A percentile compares a stretch with the other conserved stretches of the same genome.
Evolutionary conservation across 2,888 invertebrate species (phyloP).

Genomic region (Lasius platythorax): DNA sequence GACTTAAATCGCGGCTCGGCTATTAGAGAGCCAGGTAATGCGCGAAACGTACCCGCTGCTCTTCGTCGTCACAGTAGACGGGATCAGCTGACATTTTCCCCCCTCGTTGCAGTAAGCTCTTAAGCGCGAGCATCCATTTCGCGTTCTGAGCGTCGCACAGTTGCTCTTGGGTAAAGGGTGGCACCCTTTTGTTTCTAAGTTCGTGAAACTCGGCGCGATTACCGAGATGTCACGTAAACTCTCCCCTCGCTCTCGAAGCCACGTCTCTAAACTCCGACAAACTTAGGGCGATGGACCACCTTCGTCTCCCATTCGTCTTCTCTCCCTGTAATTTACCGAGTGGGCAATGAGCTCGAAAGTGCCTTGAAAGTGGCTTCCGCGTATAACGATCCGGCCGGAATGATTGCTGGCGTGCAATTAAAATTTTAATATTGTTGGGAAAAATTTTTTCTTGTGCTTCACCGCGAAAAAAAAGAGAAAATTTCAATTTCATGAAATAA

Average conservation of each 20-base stretch:
- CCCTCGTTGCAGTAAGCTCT: constrained; percentile 47
- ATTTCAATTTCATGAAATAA: neutral
- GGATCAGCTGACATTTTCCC: constrained; percentile 52
- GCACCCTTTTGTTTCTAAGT: constrained; percentile 71
- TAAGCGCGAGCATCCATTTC: constrained; percentile 59
- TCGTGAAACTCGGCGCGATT: constrained; percentile 77
- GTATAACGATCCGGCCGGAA: constrained; percentile 18
- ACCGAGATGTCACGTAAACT: constrained; percentile 77
- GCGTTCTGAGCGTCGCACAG: constrained; percentile 50
- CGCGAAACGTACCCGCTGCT: constrained; percentile 1
- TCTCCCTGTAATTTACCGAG: constrained; percentile 48
- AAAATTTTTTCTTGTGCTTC: neutral
- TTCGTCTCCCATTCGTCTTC: constrained; percentile 62
- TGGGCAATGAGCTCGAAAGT: constrained; percentile 46
- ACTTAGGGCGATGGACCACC: constrained; percentile 66
- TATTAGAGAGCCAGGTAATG: constrained; percentile 18
- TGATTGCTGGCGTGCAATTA: constrained; percentile 31
- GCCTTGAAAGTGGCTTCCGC: constrained; percentile 14
- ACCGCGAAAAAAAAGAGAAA: neutral
- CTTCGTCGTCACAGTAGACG: constrained; percentile 37
- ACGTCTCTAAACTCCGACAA: constrained; percentile 68
- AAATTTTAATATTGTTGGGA: constrained; percentile 33
- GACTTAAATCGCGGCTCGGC: constrained; percentile 11
- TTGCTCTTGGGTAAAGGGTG: constrained; percentile 46
- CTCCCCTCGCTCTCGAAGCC: constrained; percentile 58